Percentiles rank a stretch among this genome's conserved stretches.
Evolutionary conservation across 2,888 invertebrate species (phyloP).

Genomic region (Latheticus oryzae): DNA sequence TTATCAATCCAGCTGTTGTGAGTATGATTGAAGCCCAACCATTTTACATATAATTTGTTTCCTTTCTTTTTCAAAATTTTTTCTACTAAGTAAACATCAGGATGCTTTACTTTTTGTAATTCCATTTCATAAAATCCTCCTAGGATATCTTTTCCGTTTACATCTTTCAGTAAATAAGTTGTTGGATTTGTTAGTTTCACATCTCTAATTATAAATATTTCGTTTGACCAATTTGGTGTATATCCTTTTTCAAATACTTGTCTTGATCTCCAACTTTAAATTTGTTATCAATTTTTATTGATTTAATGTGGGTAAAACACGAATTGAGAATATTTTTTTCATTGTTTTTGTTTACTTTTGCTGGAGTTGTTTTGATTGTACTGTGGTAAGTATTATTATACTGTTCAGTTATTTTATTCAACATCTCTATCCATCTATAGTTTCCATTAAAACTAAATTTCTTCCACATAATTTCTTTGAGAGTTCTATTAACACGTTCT

Average conservation of each 20-base stretch:
- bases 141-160: background rate
- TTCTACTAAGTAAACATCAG: constrained; percentile 54
- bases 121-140: constrained; percentile 54
- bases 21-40: constrained; percentile 29
- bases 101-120: constrained; percentile 51
- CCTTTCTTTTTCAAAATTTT: constrained; percentile 49
- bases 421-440: constrained; percentile 52
- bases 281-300: constrained; percentile 21
- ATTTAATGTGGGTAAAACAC: constrained; percentile 44
- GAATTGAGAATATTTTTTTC: constrained; percentile 37
- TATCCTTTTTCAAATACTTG: constrained; percentile 56
- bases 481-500: constrained; percentile 51
- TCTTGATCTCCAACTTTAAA: constrained; percentile 53
- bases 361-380: constrained; percentile 32
- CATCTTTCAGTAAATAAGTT: constrained; percentile 6
- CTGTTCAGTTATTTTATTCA: constrained; percentile 36
- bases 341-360: constrained; percentile 23
- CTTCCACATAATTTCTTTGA: constrained; percentile 50
- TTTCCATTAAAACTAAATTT: constrained; percentile 52
- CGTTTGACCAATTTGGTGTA: no score
- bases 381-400: constrained; percentile 36
- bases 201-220: no score
- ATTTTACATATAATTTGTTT: constrained; percentile 50
- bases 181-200: constrained; percentile 1
- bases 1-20: constrained; percentile 8